Conservation (phyloP, 1,140 invertebrate genomes). For the Lordiphosa clarofinis region DNA sequence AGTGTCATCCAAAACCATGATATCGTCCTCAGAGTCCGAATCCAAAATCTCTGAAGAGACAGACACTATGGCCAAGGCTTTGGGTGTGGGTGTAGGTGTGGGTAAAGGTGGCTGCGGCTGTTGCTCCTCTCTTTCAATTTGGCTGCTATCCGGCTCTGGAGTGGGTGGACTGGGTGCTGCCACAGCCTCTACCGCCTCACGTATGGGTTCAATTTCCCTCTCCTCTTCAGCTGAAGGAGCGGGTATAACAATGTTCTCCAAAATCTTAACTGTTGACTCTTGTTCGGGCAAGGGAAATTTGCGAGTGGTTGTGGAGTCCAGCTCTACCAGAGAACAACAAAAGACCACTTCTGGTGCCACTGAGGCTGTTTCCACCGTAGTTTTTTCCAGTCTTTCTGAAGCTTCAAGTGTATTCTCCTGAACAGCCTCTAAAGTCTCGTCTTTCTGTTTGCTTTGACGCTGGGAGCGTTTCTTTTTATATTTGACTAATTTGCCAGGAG, state of each 20-base stretch:
- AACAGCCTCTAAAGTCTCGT: background rate
- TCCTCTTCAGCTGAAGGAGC: background rate
- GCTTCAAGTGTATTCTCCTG: background rate
- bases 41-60: constrained; percentile 16
- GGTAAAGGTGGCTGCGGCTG: background rate
- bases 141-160: background rate
- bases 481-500: background rate
- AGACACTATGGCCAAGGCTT: background rate
- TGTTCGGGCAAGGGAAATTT: constrained; percentile 24
- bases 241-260: constrained; percentile 44
- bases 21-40: constrained; percentile 51
- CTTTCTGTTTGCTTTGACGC: background rate
- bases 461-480: background rate
- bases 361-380: background rate
- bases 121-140: background rate
- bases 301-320: constrained; percentile 18
- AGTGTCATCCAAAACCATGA: constrained; percentile 57
- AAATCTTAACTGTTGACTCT: constrained; percentile 18
- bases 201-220: constrained; percentile 2
- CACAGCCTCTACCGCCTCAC: background rate
- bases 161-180: too few species aligned
- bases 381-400: background rate
- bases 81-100: too few species aligned
- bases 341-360: constrained; percentile 12
- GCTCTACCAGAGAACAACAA: constrained; percentile 27